Evolutionary conservation across 1,140 invertebrate species (phyloP).

Genomic region (Caerostris extrusa): DNA sequence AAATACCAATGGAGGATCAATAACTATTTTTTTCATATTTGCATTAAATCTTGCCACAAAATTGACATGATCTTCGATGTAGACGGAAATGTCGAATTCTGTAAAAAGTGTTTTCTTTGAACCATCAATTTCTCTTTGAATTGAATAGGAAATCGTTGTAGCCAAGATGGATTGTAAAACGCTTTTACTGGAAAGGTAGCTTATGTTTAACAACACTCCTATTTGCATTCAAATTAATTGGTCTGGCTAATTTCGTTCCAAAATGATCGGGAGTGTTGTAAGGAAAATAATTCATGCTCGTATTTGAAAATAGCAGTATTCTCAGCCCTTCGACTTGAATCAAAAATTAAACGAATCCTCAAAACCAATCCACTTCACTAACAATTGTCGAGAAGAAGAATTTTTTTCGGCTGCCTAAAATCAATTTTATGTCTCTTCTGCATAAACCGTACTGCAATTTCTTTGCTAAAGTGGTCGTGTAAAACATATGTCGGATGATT

Average conservation of each 20-base stretch:
- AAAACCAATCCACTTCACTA: constrained; percentile 18
- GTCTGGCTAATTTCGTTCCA: neutral
- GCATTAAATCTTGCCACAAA: neutral
- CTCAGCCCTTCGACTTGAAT: neutral
- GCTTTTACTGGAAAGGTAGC: neutral
- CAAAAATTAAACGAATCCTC: neutral
- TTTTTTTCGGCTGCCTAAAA: neutral
- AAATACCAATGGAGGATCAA: too few relatives aligned
- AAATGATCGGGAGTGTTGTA: neutral
- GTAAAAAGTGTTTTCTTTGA: neutral
- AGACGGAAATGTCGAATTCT: neutral
- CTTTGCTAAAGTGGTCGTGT: neutral
- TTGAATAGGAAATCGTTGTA: neutral
- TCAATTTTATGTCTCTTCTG: neutral
- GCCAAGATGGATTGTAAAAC: neutral
- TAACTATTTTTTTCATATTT: neutral
- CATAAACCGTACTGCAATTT: neutral
- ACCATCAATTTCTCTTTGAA: too few relatives aligned
- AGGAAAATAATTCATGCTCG: neutral
- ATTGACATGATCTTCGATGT: neutral
- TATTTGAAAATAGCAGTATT: neutral
- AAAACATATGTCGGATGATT: neutral
- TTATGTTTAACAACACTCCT: neutral
- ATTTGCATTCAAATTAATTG: neutral
- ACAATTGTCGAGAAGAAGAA: neutral